Evolutionary conservation across 2,888 invertebrate genomes (phyloP).

Genomic region (Athetis lepigone): DNA sequence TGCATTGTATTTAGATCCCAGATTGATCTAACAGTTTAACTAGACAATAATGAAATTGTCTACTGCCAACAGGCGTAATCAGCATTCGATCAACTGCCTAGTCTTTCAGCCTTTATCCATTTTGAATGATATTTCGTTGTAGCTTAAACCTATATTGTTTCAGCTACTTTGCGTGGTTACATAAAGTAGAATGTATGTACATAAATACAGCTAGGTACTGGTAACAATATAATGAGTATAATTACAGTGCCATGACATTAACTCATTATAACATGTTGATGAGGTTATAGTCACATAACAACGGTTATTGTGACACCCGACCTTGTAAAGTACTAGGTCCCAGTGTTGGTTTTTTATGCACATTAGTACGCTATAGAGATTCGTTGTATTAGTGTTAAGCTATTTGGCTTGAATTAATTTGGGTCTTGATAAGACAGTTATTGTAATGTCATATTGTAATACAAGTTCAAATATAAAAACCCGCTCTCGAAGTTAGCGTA

Average conservation of each 20-base stretch:
- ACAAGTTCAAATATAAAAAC: too few relatives aligned
- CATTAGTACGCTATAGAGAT: slow-evolving; percentile 21
- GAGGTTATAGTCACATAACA: slow-evolving; percentile 53
- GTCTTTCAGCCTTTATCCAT: too few relatives aligned
- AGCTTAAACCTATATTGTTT: too few relatives aligned
- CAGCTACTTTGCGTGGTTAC: too few relatives aligned
- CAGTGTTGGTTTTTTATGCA: slow-evolving; percentile 44
- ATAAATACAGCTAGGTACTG: slow-evolving; percentile 3
- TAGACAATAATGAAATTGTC: too few relatives aligned
- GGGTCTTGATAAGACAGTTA: background rate
- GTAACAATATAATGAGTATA: slow-evolving; percentile 24
- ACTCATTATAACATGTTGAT: slow-evolving; percentile 53
- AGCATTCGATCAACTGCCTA: too few relatives aligned
- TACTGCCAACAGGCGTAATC: too few relatives aligned
- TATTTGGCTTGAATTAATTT: background rate
- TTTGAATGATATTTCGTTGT: too few relatives aligned
- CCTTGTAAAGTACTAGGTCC: slow-evolving; percentile 40
- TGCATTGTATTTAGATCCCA: background rate
- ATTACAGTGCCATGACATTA: slow-evolving; percentile 44
- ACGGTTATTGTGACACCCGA: slow-evolving; percentile 33
- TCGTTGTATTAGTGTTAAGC: slow-evolving; percentile 7
- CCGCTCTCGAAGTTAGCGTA: too few relatives aligned
- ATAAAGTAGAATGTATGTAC: background rate
- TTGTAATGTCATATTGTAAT: background rate
- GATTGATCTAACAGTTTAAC: background rate